phyloP scores from a whole-genome alignment of 1,140 invertebrate species.

The Drosophila pseudoananassae region DNA sequence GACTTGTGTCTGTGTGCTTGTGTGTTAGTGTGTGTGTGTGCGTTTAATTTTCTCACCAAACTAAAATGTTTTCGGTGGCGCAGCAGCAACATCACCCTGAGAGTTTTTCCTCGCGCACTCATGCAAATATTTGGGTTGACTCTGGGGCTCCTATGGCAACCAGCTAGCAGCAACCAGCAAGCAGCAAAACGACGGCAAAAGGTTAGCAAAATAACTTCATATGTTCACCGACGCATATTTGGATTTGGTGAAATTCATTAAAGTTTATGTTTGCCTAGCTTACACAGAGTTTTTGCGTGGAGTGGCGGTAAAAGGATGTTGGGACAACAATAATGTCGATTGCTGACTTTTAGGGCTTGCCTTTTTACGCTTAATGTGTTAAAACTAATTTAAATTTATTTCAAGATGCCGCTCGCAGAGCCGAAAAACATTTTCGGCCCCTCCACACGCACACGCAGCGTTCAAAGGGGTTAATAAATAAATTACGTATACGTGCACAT shows the following conservation, averaged over 20 bases:
- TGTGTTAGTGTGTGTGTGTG: constrained; percentile 24
- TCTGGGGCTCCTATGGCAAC: constrained; percentile 53
- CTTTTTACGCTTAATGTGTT: constrained; percentile 80
- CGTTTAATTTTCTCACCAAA: constrained; percentile 80
- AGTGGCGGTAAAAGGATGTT: constrained; percentile 10
- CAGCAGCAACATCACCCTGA: constrained; percentile 29
- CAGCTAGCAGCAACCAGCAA: constrained; percentile 22
- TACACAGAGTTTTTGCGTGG: constrained; percentile 55
- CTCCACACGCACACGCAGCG: constrained; percentile 20
- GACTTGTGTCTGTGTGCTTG: background rate
- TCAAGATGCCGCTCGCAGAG: constrained; percentile 61
- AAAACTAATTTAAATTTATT: constrained; percentile 83
- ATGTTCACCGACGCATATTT: constrained; percentile 59
- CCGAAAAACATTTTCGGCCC: constrained; percentile 36
- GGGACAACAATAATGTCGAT: constrained; percentile 63
- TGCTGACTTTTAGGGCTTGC: constrained; percentile 65
- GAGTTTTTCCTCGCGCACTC: constrained; percentile 60
- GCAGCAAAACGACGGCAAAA: constrained; percentile 66
- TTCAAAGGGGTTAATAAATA: constrained; percentile 82
- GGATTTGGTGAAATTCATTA: constrained; percentile 80
- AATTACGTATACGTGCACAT: constrained; percentile 81
- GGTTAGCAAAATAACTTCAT: constrained; percentile 82
- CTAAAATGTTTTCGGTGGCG: constrained; percentile 69
- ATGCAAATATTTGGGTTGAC: constrained; percentile 75
- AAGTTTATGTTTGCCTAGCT: constrained; percentile 79